Conservation (phyloP, 2,113 vertebrate genomes). For the Triplophysa tibetana region DNA sequence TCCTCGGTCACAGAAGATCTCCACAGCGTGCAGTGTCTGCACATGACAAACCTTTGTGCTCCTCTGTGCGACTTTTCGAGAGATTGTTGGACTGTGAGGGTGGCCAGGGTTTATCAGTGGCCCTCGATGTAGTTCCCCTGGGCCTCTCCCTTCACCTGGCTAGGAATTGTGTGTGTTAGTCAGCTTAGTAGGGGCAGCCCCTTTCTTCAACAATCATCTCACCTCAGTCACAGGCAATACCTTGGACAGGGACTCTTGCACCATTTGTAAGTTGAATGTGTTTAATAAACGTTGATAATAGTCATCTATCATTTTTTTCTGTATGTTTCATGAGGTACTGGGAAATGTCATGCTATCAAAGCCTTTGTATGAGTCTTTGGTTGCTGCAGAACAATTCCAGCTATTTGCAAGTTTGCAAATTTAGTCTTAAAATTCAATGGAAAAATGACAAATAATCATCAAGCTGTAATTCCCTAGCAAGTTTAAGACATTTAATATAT, state of each 20-base stretch:
- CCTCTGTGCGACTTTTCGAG: neutral
- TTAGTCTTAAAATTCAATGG: too few relatives aligned
- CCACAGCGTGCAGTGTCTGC: neutral
- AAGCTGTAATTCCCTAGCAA: neutral
- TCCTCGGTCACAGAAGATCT: constrained; percentile 51
- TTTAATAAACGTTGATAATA: neutral
- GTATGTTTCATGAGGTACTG: neutral
- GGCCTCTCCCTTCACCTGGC: constrained; percentile 62
- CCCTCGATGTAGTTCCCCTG: constrained; percentile 56
- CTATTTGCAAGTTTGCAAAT: neutral
- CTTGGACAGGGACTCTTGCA: constrained; percentile 4
- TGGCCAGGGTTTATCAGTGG: constrained; percentile 40
- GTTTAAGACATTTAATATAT: neutral
- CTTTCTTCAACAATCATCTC: constrained; percentile 20
- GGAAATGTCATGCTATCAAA: neutral
- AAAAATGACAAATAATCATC: too few relatives aligned
- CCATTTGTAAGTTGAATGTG: neutral
- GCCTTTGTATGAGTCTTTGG: too few relatives aligned
- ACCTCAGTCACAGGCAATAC: neutral
- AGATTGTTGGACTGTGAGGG: constrained; percentile 14
- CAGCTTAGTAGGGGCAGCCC: constrained; percentile 59
- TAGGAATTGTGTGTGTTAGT: constrained; percentile 61
- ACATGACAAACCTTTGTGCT: constrained; percentile 21
- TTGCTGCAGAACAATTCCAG: neutral
- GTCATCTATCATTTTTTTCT: neutral